Percentiles rank a stretch among this genome's conserved stretches.
phyloP scores from a whole-genome alignment of 37 sponge, comb jelly and placozoan species.

The Ephydatia muelleri region DNA sequence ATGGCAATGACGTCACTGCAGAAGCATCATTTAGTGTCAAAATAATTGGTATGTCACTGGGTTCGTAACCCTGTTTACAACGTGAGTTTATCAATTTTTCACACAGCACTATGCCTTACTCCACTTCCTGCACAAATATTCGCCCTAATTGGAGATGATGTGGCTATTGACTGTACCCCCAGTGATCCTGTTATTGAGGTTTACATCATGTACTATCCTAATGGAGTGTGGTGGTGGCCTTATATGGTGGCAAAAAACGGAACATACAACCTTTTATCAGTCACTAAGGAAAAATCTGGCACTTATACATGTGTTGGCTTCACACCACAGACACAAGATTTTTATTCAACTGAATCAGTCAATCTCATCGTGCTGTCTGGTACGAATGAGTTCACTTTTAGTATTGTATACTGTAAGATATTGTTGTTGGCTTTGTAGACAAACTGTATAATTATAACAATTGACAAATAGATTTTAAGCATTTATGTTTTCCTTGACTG shows the following conservation, averaged over 20 bases:
- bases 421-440: neutral
- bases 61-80: too few relatives aligned
- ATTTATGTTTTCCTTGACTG: too few relatives aligned
- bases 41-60: too few relatives aligned
- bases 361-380: neutral
- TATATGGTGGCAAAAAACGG: neutral
- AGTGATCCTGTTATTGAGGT: neutral
- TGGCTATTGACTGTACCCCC: too few relatives aligned
- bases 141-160: too few relatives aligned
- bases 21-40: too few relatives aligned
- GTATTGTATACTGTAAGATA: neutral
- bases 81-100: too few relatives aligned
- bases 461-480: too few relatives aligned
- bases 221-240: too few relatives aligned
- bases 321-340: neutral
- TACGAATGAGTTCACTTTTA: neutral
- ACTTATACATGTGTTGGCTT: neutral
- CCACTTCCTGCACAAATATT: too few relatives aligned
- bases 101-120: too few relatives aligned
- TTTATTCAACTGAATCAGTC: neutral
- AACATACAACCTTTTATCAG: neutral
- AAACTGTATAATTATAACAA: neutral
- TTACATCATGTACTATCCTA: neutral
- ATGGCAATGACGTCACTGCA: too few relatives aligned
- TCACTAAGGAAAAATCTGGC: neutral